Evolutionary conservation across 2,113 vertebrate genomes (phyloP), one percentile per base, ranked within the genome.

Genomic region (Camarhynchus parvulus): DNA sequence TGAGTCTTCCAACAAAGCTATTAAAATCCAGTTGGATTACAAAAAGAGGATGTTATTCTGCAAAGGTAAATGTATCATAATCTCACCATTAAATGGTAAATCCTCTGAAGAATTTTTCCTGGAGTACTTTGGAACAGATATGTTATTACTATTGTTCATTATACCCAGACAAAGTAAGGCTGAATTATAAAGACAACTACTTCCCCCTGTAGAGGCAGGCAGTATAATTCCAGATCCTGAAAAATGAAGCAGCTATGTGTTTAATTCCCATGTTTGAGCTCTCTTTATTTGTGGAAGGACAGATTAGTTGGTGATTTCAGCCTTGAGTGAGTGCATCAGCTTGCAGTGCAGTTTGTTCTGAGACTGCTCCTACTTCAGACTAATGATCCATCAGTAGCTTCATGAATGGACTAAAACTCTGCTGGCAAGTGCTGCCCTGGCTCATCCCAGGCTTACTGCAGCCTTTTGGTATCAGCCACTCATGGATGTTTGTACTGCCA

Each of bases 21-120:
- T 69, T 82, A 64, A 72, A 89, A 95, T 11, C 37, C 59, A 68
- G 25, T 22, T 89, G 81, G 42, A 83, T 84, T 92, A 91, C 23
- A 59, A 81, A 89, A 75, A 89, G 62, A 78, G 31, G 22, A 39
- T 55, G 28, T 58, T 83, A 80, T 73, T 87, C 89, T 87, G 23
- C 18, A 69, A 87, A 89, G 58, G 70, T 72, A 87, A 92, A 6
- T 30, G 41, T 73, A 49, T 72, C 41, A 33, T 91, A 61, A 87
- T 91, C 70, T 90, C 53, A 31, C 41, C 82, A 49, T 85, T 87
- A 85, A 82, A 68, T 73, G 31, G 23, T 76, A 91, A 91, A 95
- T 82, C 78, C 61, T 92, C 87, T 63, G 68, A 72, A 87, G 73
- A 76, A 37, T 75, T 87, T 90, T 72, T 94, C 37, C 24, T 79